Evolutionary conservation across 1,140 invertebrate species (phyloP).

Genomic region (Trinorchestia longiramus): DNA sequence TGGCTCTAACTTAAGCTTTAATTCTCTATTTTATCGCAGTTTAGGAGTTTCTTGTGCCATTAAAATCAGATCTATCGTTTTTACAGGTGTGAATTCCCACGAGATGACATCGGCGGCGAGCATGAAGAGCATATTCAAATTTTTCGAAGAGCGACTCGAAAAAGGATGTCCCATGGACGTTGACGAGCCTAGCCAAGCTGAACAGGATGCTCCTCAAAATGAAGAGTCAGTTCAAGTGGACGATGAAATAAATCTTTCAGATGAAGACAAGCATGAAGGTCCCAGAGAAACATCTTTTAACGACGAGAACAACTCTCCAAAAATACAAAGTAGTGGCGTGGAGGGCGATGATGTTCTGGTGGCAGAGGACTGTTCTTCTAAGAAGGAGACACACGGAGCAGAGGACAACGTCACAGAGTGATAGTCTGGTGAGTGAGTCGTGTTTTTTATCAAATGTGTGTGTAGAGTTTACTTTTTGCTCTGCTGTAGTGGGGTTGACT

Average conservation of each 20-base stretch:
- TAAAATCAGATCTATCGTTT: not conserved
- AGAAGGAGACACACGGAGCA: not conserved
- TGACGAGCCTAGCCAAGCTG: not conserved
- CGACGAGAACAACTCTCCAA: not conserved
- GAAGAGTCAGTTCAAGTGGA: not conserved
- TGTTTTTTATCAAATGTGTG: too few relatives aligned
- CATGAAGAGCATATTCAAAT: conserved; percentile 62
- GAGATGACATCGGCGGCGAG: conserved; percentile 62
- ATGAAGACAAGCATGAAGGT: not conserved
- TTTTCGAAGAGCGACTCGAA: conserved; percentile 45
- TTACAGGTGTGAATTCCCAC: conserved; percentile 57
- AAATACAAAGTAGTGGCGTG: not conserved
- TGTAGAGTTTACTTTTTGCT: too few relatives aligned
- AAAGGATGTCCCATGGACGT: not conserved
- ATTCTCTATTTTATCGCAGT: not conserved
- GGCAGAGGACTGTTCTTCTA: not conserved
- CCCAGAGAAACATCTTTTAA: not conserved
- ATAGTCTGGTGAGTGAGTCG: not conserved
- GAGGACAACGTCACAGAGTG: not conserved
- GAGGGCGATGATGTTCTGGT: not conserved
- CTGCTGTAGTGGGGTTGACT: not conserved
- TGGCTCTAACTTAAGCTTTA: not conserved
- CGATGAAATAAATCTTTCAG: not conserved
- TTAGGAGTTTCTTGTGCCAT: not conserved
- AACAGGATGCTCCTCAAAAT: not conserved